A percentile compares a stretch with the other conserved stretches of the same genome.
Conservation (phyloP, 2,113 vertebrate genomes). For the Agelaius phoeniceus region DNA sequence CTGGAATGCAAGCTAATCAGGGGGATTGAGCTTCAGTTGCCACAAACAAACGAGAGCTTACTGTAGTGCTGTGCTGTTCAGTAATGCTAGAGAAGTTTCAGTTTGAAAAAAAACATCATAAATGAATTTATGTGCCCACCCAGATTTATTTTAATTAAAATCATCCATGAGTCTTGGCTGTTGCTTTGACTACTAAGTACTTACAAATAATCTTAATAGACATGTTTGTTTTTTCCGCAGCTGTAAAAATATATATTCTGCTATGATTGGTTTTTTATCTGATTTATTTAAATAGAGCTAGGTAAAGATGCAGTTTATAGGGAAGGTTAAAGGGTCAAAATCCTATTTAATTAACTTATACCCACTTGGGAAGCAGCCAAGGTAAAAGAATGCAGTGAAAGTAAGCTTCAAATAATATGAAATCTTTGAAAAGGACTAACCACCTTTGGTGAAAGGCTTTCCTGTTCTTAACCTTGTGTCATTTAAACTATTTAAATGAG, state of each 20-base stretch:
- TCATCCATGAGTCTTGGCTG: constrained; percentile 53
- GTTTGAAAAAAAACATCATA: neutral
- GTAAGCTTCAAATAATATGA: constrained; percentile 64
- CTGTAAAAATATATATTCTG: constrained; percentile 62
- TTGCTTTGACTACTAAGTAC: constrained; percentile 59
- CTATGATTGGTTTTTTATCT: constrained; percentile 57
- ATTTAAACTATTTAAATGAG: constrained; percentile 60
- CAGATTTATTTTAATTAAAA: constrained; percentile 75
- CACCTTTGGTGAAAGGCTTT: constrained; percentile 59
- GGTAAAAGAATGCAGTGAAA: constrained; percentile 67
- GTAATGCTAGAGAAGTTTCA: constrained; percentile 10
- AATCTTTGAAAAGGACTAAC: constrained; percentile 62
- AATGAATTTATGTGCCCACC: constrained; percentile 46
- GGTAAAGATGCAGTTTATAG: constrained; percentile 58
- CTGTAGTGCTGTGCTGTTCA: neutral
- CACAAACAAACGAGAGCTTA: neutral
- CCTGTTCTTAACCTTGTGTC: constrained; percentile 62
- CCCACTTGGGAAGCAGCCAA: constrained; percentile 51
- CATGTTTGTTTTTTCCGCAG: constrained; percentile 51
- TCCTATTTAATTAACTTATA: constrained; percentile 69
- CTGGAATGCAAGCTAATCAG: neutral
- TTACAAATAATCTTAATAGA: constrained; percentile 72
- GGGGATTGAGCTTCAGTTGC: neutral
- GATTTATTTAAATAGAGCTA: constrained; percentile 78
- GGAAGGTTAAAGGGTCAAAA: constrained; percentile 65